A percentile compares a stretch with the other conserved stretches of the same genome.
phyloP scores from a whole-genome alignment of 1,140 invertebrate genomes.

The Drosophila rhopaloa region DNA sequence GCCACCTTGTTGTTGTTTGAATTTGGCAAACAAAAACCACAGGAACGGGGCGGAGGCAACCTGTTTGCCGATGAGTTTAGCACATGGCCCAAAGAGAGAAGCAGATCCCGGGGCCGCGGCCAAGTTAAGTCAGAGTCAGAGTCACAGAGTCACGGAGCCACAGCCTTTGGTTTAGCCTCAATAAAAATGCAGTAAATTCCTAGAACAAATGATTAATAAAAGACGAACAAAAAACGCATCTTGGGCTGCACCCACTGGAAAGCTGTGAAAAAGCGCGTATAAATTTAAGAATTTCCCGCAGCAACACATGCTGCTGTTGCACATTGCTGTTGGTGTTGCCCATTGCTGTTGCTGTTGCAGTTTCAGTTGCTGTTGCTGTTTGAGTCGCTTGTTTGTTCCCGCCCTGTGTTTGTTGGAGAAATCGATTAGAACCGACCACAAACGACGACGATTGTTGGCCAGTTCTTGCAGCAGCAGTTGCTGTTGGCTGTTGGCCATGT shows the following conservation, averaged over 20 bases:
- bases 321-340: slow-evolving; percentile 19
- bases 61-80: slow-evolving; percentile 79
- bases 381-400: slow-evolving; percentile 69
- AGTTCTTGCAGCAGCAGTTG: slow-evolving; percentile 2
- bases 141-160: slow-evolving; percentile 14
- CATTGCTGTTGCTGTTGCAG: slow-evolving; percentile 29
- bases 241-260: slow-evolving; percentile 76
- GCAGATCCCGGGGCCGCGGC: slow-evolving; percentile 8
- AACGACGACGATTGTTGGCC: slow-evolving; percentile 53
- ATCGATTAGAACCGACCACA: slow-evolving; percentile 81
- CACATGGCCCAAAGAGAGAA: slow-evolving; percentile 62
- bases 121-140: slow-evolving; percentile 16
- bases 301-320: slow-evolving; percentile 44
- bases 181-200: slow-evolving; percentile 81
- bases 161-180: slow-evolving; percentile 73
- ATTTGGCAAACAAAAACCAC: slow-evolving; percentile 78
- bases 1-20: slow-evolving; percentile 68
- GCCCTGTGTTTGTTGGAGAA: slow-evolving; percentile 76
- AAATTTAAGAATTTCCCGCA: slow-evolving; percentile 74
- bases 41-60: slow-evolving; percentile 51
- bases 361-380: slow-evolving; percentile 38
- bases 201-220: slow-evolving; percentile 83
- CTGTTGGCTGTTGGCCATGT: background rate
- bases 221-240: slow-evolving; percentile 41
- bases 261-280: slow-evolving; percentile 77